These are phyloP conservation scores for Mareca penelope DNA, from an alignment of 2,797 vertebrate genomes.

Conservation along the genomic window DNA sequence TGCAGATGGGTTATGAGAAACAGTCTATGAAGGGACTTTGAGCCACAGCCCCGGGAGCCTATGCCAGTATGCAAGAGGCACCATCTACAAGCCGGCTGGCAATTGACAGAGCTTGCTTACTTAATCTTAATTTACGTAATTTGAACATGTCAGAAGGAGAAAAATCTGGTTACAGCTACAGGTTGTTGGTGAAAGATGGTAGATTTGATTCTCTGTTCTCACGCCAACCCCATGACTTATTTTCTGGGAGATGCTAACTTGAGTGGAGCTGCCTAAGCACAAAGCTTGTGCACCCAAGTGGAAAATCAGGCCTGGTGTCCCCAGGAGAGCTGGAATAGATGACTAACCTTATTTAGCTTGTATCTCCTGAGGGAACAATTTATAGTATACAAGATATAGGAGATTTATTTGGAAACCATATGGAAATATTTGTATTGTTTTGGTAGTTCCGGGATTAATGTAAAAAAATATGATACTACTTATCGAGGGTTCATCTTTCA, in stretches of 20 bases:
- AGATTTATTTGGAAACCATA: conserved; percentile 16
- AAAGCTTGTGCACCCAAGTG: neutral
- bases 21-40: neutral
- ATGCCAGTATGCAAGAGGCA: neutral
- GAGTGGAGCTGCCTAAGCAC: neutral
- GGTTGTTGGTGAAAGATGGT: neutral
- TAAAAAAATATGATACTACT: conserved; percentile 16
- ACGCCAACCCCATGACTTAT: neutral
- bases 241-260: neutral
- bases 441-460: neutral
- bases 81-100: neutral
- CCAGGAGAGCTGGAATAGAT: neutral
- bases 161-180: neutral
- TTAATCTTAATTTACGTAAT: neutral
- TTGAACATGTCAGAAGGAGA: neutral
- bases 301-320: neutral
- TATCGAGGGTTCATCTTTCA: neutral
- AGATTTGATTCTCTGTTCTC: neutral
- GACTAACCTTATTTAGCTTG: neutral
- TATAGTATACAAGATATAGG: neutral
- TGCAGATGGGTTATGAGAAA: neutral
- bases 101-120: neutral
- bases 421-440: conserved; percentile 40
- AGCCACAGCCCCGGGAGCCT: neutral
- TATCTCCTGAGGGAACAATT: neutral